Base-by-base conservation (phyloP, 2,113 vertebrate genomes). In the Vombatus ursinus region DNA sequence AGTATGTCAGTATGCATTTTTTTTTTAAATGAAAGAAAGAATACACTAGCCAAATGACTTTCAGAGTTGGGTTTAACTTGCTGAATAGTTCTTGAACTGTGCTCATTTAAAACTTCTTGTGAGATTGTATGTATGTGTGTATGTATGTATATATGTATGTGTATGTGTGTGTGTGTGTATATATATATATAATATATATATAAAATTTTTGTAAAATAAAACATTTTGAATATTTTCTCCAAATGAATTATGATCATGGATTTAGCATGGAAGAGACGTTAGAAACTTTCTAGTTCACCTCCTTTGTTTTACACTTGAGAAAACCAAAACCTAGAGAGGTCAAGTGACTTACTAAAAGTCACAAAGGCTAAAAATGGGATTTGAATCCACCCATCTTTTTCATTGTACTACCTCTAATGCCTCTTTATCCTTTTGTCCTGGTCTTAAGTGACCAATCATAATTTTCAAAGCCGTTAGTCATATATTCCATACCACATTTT, bases 401-500 rank as follows among this genome's bases (percentile, higher is more conserved):
- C n/a, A 84, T 4, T 44, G 6, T 44, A 44, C n/a, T 84, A 22
- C 19, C 5, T 84, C n/a, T 84, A 44, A 84, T 84, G n/a, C 19
- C 16, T 84, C n/a, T 84, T n/a, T 44, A 84, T 44, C n/a, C 19
- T 44, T 44, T 23, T 22, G 16, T 22, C 14, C 37, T 84, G n/a
- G 12, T 22, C n/a, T 84, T 84, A n/a, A 84, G 16, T n/a, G 44
- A 44, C 12, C 37, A 23, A 95, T 11, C 23, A 53, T 77, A 89
- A 89, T 77, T 92, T 93, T 95, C 25, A 93, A 28, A 96, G 6
- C 47, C 23, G 49, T 90, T 90, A 95, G 50, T 96, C 95, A 91
- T 98, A 96, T 97, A 94, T 97, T n/a, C 95, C 97, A 98, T 98
- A 99, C 99, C 98, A 98, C 99, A 54, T 98, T 98, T 98, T 99